Evolutionary conservation across 2,888 invertebrate species (phyloP), one percentile per base, ranked within the genome.

Genomic region (Spodoptera exigua): DNA sequence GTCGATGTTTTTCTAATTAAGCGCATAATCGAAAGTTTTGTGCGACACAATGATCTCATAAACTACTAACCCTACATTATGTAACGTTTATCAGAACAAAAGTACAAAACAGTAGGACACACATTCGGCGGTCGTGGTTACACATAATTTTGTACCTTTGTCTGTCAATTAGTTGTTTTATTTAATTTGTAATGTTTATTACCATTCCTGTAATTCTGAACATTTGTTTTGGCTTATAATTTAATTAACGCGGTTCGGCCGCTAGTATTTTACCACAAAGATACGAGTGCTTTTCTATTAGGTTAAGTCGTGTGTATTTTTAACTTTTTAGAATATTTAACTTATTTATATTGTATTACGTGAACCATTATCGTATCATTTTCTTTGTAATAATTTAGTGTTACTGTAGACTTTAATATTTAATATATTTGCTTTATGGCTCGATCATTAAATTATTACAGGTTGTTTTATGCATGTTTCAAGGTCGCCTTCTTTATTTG

Each of bases 261-360:
- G 68, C 78, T 70, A 79, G 83, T 80, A 84, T 84, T 83, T 82
- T 84, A 84, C 81, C 80, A 86, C 86, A 86, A 85, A 89, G 84
- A 85, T 85, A 86, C 86, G 91, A 91, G 89, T 92, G 94, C 89
- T 93, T 93, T 94, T 93, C 86, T 89, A 91, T 92, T 93, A 93
- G 93, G 91, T 93, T 93, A 93, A 87, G 93, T 86, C 79, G 94
- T 93, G 94, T 94, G 94, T 94, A 94, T 92, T 93, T 93, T 93
- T 92, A 93, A 93, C 89, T 87, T 93, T 92, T 93, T 94, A 93
- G 93, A 93, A 90, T 93, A 93, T 93, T 93, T 93, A 93, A 93
- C 93, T 94, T 94, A 94, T 94, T 94, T 93, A 91, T 91, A 92
- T 92, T 91, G 91, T 92, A 93, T 93, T 93, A 91, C 89, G 90